These are phyloP conservation scores for Drosophila aff. DNA, from an alignment of 1,140 invertebrate genomes.

Conservation along the genomic window DNA sequence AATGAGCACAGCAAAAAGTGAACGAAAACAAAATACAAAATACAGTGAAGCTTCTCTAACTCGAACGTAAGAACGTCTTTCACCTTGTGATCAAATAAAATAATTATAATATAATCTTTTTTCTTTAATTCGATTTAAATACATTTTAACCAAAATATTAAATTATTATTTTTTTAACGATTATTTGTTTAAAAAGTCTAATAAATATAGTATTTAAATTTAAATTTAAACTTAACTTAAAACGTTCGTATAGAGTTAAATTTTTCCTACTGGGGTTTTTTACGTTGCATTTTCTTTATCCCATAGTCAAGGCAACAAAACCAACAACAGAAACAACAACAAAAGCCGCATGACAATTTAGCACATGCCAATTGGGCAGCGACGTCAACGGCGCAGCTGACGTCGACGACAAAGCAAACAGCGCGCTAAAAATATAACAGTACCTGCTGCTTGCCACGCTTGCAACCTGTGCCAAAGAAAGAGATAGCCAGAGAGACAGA, in stretches of 20 bases:
- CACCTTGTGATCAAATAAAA: background rate
- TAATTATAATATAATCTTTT: too few relatives aligned
- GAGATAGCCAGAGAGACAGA: conserved; percentile 2
- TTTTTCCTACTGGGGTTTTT: background rate
- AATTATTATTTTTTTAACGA: background rate
- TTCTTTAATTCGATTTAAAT: too few relatives aligned
- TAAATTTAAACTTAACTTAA: background rate
- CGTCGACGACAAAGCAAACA: conserved; percentile 30
- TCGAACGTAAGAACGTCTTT: background rate
- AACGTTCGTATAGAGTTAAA: too few relatives aligned
- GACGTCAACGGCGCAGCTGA: conserved; percentile 12
- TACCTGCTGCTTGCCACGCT: conserved; percentile 72
- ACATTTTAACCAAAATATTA: too few relatives aligned
- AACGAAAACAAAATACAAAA: conserved; percentile 34
- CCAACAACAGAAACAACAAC: conserved; percentile 23
- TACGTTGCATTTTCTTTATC: conserved; percentile 18
- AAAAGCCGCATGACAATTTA: conserved; percentile 61
- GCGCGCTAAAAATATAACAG: conserved; percentile 76
- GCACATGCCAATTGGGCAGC: conserved; percentile 72
- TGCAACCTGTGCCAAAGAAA: conserved; percentile 61
- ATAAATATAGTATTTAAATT: background rate
- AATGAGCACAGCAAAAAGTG: conserved; percentile 60
- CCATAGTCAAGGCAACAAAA: conserved; percentile 54
- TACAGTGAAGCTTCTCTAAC: background rate
- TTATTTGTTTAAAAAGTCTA: background rate